phyloP scores from a whole-genome alignment of 2,888 invertebrate species.

The Galerucella nymphaeae region DNA sequence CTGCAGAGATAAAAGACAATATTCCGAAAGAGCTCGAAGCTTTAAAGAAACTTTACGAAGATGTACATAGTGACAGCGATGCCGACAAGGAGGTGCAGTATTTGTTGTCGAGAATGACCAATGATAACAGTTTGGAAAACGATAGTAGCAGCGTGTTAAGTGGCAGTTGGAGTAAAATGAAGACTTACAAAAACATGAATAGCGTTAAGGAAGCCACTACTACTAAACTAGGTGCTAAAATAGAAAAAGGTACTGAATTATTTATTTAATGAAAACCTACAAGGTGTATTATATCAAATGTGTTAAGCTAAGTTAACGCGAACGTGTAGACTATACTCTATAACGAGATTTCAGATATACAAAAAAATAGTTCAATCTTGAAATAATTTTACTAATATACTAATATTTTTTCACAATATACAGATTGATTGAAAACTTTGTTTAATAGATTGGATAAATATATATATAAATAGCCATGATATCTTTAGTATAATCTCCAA shows the following conservation, averaged over 20 bases:
- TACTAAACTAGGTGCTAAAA: conserved; percentile 56
- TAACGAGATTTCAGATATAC: too few species aligned
- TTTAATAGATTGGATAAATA: too few species aligned
- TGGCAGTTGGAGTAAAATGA: conserved; percentile 71
- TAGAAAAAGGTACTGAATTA: conserved; percentile 61
- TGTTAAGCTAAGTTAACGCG: too few species aligned
- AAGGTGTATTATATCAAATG: too few species aligned
- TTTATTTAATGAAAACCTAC: too few species aligned
- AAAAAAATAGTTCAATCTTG: too few species aligned
- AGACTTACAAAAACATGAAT: conserved; percentile 61
- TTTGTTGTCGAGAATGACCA: conserved; percentile 64
- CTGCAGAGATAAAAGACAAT: conserved; percentile 37
- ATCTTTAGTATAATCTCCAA: too few species aligned
- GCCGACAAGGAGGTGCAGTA: conserved; percentile 73
- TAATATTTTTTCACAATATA: too few species aligned
- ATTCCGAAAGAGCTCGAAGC: conserved; percentile 62
- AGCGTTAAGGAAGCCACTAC: conserved; percentile 50
- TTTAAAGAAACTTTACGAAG: conserved; percentile 63
- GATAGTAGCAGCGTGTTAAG: conserved; percentile 64
- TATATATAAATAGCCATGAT: too few species aligned
- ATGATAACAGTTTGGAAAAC: conserved; percentile 51
- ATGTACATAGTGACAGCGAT: conserved; percentile 67
- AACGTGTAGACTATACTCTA: too few species aligned
- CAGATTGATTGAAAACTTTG: too few species aligned
- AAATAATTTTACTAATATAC: too few species aligned